Evolutionary conservation across 1,140 invertebrate species (phyloP), one percentile per base, ranked within the genome.

Genomic region (Temnothorax curvispinosus): DNA sequence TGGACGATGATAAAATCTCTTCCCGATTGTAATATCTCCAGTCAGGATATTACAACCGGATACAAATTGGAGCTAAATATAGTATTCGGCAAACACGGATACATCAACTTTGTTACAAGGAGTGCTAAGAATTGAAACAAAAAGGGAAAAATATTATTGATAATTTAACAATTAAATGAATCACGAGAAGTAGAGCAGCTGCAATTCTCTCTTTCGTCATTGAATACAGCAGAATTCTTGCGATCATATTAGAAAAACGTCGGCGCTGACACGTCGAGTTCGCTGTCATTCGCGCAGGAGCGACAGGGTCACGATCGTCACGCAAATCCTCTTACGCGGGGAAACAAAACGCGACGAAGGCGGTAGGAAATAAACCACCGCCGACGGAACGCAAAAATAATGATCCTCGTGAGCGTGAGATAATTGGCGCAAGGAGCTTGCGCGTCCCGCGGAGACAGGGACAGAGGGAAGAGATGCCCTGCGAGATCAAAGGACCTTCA

Each of bases 391-490:
- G 58, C 56, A 77, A 88, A 84, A 89, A 90, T 88, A 91, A 90
- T 91, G 87, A 91, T 92, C 65, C 71, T 74, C 54, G 58, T 38
- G 44, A 11, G 9, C 85, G 50, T 32, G 81, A 90, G 85, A 90
- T 93, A 94, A 94, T 94, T 93, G 91, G 88, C 87, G 87, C 93
- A 94, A 93, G 91, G 35, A 93, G 92, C 91, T 92, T 92, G 89
- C 80, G 38, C 60, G 47, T 60, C 44, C 7, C 50, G 27, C 56
- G 21, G 50, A 58, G 74, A 50, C n/a, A 62, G 54, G 27, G 27
- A 27, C 27, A 27, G 27, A 27, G 27, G 21, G 47, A 38, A 85
- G 41, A 71, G 41, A 60, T 69, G 32, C 75, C 35, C 75, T 32
- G 56, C 74, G 58, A 89, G 56, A 89, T 89, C 88, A 89, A 89